Percentiles rank a stretch among this genome's conserved stretches.
phyloP scores from a whole-genome alignment of 2,888 invertebrate species.

The Mantis religiosa region DNA sequence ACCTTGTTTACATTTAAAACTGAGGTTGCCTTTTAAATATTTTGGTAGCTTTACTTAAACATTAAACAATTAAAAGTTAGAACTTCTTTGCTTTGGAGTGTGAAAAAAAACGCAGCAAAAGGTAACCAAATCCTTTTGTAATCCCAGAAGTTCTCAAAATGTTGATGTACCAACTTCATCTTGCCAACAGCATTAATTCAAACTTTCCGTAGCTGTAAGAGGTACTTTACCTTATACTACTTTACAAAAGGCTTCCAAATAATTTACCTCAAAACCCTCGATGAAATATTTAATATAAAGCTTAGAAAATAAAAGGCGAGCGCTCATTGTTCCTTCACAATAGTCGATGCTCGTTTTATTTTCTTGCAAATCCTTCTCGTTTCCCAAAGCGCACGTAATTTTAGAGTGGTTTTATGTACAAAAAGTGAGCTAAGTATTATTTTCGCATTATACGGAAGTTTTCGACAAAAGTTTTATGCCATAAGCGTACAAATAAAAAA shows the following conservation, averaged over 20 bases:
- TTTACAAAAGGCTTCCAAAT: not conserved
- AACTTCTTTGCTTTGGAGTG: too few relatives aligned
- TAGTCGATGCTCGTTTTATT: not conserved
- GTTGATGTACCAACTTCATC: too few relatives aligned
- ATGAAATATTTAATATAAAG: not conserved
- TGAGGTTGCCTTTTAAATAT: too few relatives aligned
- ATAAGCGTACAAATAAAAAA: not conserved
- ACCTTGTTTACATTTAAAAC: too few relatives aligned
- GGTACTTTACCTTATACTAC: not conserved
- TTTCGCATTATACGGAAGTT: not conserved
- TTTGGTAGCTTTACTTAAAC: too few relatives aligned
- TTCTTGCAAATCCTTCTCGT: not conserved
- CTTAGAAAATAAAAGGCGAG: not conserved
- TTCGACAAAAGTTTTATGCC: not conserved
- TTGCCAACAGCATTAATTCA: not conserved
- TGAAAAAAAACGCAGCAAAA: too few relatives aligned
- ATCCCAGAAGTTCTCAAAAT: too few relatives aligned
- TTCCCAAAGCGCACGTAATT: not conserved
- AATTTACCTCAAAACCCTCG: not conserved
- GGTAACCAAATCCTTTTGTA: too few relatives aligned
- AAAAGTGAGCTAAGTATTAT: not conserved
- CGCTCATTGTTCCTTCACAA: not conserved
- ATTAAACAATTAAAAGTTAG: too few relatives aligned
- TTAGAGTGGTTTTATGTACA: not conserved
- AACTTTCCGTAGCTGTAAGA: not conserved